Conservation (phyloP, 2,797 vertebrate genomes). For the Okamejei kenojei region DNA sequence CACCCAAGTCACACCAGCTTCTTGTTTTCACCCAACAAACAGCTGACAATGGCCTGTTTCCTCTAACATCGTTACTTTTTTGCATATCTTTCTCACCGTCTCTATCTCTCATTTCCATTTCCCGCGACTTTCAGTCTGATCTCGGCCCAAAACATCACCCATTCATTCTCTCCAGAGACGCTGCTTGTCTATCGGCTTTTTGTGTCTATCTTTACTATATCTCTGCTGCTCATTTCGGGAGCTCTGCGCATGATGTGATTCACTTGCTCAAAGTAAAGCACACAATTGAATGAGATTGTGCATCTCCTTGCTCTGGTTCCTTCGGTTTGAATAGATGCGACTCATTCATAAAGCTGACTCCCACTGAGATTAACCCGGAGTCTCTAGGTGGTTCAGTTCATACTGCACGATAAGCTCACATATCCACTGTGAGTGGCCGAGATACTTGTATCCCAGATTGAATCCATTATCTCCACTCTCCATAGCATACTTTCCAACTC, state of each 20-base stretch:
- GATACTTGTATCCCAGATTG: not conserved
- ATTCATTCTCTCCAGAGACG: too few species aligned
- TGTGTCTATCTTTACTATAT: too few species aligned
- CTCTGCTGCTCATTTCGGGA: not conserved
- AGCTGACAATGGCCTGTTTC: too few species aligned
- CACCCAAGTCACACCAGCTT: too few species aligned
- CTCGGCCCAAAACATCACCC: too few species aligned
- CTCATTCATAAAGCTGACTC: not conserved
- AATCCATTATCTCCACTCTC: not conserved
- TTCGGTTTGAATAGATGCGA: not conserved
- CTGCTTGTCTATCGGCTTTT: too few species aligned
- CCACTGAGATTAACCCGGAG: not conserved
- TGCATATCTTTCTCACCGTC: too few species aligned
- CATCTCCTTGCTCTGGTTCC: not conserved
- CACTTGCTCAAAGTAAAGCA: not conserved
- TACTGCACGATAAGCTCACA: not conserved
- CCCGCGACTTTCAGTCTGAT: too few species aligned
- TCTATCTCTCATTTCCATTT: too few species aligned
- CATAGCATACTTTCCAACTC: slow-evolving; percentile 17
- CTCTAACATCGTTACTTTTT: too few species aligned
- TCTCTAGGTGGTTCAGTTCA: not conserved
- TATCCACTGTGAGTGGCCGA: not conserved
- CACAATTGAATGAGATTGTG: not conserved
- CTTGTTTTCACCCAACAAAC: too few species aligned
- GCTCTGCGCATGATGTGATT: too few species aligned